phyloP scores from a whole-genome alignment of 53 echinoderm and acorn worm species.

The Pentamera pediparva region DNA sequence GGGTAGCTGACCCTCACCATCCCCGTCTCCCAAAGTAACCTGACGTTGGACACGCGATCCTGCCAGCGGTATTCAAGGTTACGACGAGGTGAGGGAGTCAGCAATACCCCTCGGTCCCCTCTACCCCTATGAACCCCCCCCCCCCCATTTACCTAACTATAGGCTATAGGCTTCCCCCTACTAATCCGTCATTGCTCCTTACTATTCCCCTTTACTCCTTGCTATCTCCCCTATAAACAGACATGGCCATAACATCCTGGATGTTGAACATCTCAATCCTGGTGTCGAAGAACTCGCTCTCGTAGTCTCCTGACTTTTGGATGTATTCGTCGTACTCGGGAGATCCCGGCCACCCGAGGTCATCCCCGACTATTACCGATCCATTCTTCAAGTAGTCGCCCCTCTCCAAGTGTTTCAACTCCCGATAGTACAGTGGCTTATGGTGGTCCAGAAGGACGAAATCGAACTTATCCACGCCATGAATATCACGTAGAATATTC shows the following conservation, averaged over 20 bases:
- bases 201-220: too few relatives aligned
- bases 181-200: not conserved
- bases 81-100: not conserved
- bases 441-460: constrained; percentile 66
- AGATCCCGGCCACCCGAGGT: constrained; percentile 43
- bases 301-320: constrained; percentile 36
- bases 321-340: constrained; percentile 51
- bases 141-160: not conserved
- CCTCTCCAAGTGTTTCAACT: constrained; percentile 48
- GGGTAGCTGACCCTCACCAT: too few relatives aligned
- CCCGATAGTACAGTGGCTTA: constrained; percentile 43
- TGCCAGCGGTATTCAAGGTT: too few relatives aligned
- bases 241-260: not conserved
- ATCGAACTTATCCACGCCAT: constrained; percentile 42
- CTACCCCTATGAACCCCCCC: not conserved
- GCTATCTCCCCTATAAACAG: not conserved
- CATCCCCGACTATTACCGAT: constrained; percentile 52
- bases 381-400: constrained; percentile 36
- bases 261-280: not conserved
- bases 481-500: constrained; percentile 37
- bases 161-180: not conserved
- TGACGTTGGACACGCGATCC: too few relatives aligned
- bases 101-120: not conserved
- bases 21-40: too few relatives aligned
- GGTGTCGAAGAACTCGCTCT: not conserved